Evolutionary conservation across 1,140 invertebrate genomes (phyloP), one percentile per base, ranked within the genome.

Genomic region (Drosophila ercepeae): DNA sequence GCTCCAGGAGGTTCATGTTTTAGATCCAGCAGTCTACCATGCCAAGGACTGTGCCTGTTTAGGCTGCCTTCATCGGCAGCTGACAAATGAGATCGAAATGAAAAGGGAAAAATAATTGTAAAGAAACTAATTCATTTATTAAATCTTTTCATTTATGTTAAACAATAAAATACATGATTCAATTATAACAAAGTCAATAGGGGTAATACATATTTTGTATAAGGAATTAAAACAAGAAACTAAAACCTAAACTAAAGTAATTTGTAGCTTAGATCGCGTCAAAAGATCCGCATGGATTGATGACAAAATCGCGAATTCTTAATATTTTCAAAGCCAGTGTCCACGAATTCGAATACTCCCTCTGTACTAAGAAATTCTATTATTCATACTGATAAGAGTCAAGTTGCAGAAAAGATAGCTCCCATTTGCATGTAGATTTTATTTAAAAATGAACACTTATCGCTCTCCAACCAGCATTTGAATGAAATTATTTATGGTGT

Each of bases 1-100:
- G 46, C 51, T 83, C 3, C 79, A 78, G 53, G 70, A 84, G 11
- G 57, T 83, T 0, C 59, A 65, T 25, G 23, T 83, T 3, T 16
- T 65, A 19, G 55, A 75, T 8, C 79, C 39, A 18, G 7, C 39
- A 4, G 2, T 39, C 1, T 14, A 18, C 14, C 16, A 84, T 21
- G 46, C 52, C 19, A 71, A 63, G 9, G 70, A 57, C 8, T 83
- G 78, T 23, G 71, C 59, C 4, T 83, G 78, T 1, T 19, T 75
- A 6, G 53, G 46, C 41, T 83, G 79, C 8, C 57, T 83, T 8
- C 78, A 83, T 23, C 74, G 64, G 4, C 70, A 83, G 27, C 7
- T 78, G 5, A 23, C 60, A 18, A 44, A 55, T n/a, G 78, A 83
- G 4, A 2, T 83, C 1, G 39, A 71, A n/a, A 48, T 32, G 2